phyloP scores from a whole-genome alignment of 2,888 invertebrate species.

The Embidobia sp. region DNA sequence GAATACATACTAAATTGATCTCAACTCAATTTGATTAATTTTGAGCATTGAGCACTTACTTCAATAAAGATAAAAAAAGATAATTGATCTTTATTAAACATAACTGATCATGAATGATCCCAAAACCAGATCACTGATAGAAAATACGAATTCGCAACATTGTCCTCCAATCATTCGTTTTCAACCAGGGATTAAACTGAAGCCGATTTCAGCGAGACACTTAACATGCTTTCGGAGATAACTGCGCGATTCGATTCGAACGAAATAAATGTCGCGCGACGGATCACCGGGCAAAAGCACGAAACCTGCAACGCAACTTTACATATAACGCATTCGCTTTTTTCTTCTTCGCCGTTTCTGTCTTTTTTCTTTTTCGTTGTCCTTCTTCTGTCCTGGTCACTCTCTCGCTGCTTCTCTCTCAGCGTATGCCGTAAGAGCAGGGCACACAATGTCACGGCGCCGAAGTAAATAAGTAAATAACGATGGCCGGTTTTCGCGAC shows the following conservation, averaged over 20 bases:
- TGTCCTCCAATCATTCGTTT: too few relatives aligned
- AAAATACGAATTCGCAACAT: too few relatives aligned
- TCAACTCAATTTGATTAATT: too few relatives aligned
- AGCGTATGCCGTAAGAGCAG: conserved; percentile 52
- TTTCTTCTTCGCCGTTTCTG: conserved; percentile 6
- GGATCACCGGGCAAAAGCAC: conserved; percentile 29
- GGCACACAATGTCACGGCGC: conserved; percentile 67
- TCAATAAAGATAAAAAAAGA: too few relatives aligned
- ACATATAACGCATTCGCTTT: conserved; percentile 43
- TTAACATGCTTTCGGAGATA: conserved; percentile 19
- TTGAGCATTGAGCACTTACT: too few relatives aligned
- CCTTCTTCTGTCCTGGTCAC: background rate
- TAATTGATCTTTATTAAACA: too few relatives aligned
- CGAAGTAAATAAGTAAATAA: conserved; percentile 78
- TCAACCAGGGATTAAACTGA: too few relatives aligned
- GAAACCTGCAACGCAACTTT: conserved; percentile 60
- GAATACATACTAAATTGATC: too few relatives aligned
- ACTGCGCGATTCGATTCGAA: conserved; percentile 24
- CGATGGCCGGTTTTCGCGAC: conserved; percentile 71
- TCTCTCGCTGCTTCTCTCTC: background rate
- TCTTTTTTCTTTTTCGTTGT: conserved; percentile 23
- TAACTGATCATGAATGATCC: too few relatives aligned
- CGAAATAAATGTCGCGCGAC: conserved; percentile 43
- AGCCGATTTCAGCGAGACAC: background rate
- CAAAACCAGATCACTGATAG: too few relatives aligned